Percentiles rank a stretch among this genome's conserved stretches.
These are phyloP conservation scores for Drosophila stalkeri DNA, from an alignment of 2,888 invertebrate genomes.

Conservation along the genomic window DNA sequence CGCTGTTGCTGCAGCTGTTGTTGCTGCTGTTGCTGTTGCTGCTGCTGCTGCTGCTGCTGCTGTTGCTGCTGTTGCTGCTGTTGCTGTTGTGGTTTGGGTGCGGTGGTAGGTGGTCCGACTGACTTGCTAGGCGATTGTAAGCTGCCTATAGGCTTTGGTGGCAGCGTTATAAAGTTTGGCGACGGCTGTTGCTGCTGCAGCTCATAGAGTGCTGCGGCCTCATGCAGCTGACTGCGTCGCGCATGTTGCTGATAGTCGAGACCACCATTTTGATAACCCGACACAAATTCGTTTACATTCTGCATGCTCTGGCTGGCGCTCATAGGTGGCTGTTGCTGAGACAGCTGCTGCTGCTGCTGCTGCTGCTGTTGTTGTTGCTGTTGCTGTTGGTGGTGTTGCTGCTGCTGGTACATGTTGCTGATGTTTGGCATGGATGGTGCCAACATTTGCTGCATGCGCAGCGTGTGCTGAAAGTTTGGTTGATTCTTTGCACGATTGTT, in stretches of 20 bases:
- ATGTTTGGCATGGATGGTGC: constrained; percentile 86
- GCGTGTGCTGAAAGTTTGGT: constrained; percentile 82
- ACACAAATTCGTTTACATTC: constrained; percentile 81
- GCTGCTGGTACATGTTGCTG: constrained; percentile 81
- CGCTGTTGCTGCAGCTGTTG: constrained; percentile 29
- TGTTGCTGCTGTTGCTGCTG: constrained; percentile 48
- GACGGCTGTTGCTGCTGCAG: constrained; percentile 84
- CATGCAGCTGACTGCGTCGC: constrained; percentile 85
- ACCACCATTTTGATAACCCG: constrained; percentile 72
- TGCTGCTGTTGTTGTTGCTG: constrained; percentile 67
- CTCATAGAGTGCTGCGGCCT: constrained; percentile 87
- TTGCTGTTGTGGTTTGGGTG: constrained; percentile 70
- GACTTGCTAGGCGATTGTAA: constrained; percentile 84
- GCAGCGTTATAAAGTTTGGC: constrained; percentile 78
- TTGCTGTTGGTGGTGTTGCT: constrained; percentile 76
- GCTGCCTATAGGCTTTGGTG: constrained; percentile 79
- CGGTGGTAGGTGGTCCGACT: constrained; percentile 60
- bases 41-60: constrained; percentile 36
- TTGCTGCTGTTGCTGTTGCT: constrained; percentile 43
- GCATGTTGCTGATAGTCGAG: constrained; percentile 70
- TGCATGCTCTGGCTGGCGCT: constrained; percentile 85
- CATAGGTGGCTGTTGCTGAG: constrained; percentile 57
- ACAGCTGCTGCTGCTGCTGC: constrained; percentile 51
- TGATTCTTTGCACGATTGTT: constrained; percentile 81
- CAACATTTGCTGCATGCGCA: constrained; percentile 85